A percentile compares a stretch with the other conserved stretches of the same genome.
These are phyloP conservation scores for Lepisosteus oculatus DNA, from an alignment of 2,113 vertebrate genomes.

Conservation along the genomic window DNA sequence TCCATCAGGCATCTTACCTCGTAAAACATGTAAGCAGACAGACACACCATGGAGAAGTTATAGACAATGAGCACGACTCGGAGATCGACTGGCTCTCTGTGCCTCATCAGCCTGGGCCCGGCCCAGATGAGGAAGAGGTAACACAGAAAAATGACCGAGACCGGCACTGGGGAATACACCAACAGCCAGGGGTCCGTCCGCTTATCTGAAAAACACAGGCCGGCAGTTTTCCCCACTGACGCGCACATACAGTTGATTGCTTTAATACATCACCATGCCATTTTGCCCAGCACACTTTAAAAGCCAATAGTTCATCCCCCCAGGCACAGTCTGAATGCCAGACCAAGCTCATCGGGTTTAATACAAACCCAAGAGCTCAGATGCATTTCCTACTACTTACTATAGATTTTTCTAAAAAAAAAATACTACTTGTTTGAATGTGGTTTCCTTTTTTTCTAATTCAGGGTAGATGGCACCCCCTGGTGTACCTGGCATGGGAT, in stretches of 20 bases:
- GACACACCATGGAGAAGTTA: conserved; percentile 55
- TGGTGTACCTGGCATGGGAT: too few relatives aligned
- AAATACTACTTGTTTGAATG: too few relatives aligned
- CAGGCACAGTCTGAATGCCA: too few relatives aligned
- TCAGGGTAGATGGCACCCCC: too few relatives aligned
- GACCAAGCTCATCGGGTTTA: too few relatives aligned
- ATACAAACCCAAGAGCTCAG: too few relatives aligned
- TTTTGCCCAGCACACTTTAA: too few relatives aligned
- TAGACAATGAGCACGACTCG: conserved; percentile 50
- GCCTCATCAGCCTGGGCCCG: conserved; percentile 50
- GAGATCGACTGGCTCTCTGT: conserved; percentile 46
- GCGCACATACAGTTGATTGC: conserved; percentile 4
- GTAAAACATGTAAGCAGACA: conserved; percentile 64
- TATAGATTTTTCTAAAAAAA: too few relatives aligned
- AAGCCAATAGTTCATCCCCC: too few relatives aligned
- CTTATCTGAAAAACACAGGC: conserved; percentile 49
- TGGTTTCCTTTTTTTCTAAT: too few relatives aligned
- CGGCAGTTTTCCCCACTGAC: conserved; percentile 1
- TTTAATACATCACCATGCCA: neutral
- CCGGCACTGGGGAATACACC: conserved; percentile 56
- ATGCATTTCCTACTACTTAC: too few relatives aligned
- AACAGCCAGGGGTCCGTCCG: conserved; percentile 64
- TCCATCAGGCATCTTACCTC: conserved; percentile 51
- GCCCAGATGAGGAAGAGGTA: conserved; percentile 53
- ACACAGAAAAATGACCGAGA: conserved; percentile 47